Evolutionary conservation across 2,797 vertebrate species (phyloP).

Genomic region (Crypturellus tataupa): DNA sequence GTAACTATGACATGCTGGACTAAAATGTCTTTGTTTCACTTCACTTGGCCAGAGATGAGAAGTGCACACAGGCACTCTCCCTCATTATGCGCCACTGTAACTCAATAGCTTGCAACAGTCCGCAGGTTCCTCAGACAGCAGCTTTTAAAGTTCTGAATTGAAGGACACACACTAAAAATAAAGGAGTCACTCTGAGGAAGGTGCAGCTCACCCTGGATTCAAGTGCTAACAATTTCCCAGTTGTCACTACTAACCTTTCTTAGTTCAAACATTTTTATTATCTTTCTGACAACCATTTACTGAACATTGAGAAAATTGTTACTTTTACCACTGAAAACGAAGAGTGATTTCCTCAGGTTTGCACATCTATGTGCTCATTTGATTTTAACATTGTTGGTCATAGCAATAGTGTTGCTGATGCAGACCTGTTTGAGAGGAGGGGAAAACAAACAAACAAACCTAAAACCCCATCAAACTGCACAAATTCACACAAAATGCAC

Average conservation of each 20-base stretch:
- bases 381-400: not conserved
- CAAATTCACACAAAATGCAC: not conserved
- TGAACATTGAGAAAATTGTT: not conserved
- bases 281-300: not conserved
- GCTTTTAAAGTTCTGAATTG: not conserved
- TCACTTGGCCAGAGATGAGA: not conserved
- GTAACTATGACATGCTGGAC: not conserved
- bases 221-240: not conserved
- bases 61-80: not conserved
- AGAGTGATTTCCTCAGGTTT: not conserved
- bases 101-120: not conserved
- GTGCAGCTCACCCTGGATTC: not conserved
- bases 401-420: not conserved
- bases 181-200: not conserved
- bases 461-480: too few relatives aligned
- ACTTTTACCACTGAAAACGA: not conserved
- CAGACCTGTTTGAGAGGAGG: not conserved
- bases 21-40: constrained; percentile 28
- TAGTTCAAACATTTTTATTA: not conserved
- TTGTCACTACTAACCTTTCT: not conserved
- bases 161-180: not conserved
- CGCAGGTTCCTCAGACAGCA: not conserved
- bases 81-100: not conserved
- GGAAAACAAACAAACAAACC: not conserved
- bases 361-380: not conserved